phyloP scores from a whole-genome alignment of 2,113 vertebrate species.

The Kryptolebias marmoratus region DNA sequence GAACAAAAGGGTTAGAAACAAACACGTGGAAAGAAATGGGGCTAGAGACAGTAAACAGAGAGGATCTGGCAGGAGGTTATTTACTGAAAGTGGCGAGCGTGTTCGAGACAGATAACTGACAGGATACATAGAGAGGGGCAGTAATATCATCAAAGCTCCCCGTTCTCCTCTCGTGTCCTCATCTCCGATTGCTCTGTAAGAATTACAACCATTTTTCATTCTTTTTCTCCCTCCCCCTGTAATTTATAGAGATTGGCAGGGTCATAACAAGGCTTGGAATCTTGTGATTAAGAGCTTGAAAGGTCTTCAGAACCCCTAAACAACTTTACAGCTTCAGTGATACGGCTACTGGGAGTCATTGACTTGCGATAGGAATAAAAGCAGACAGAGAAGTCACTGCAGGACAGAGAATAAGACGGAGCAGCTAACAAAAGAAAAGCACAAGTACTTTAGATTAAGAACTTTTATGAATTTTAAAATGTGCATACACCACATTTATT shows the following conservation, averaged over 20 bases:
- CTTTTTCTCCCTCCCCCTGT: background rate
- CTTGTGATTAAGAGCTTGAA: constrained; percentile 21
- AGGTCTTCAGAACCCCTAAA: constrained; percentile 46
- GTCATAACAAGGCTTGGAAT: constrained; percentile 26
- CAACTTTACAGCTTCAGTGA: constrained; percentile 42
- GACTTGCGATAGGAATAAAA: constrained; percentile 35
- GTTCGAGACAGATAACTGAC: constrained; percentile 6
- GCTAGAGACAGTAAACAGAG: background rate
- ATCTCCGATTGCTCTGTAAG: background rate
- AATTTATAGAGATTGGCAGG: constrained; percentile 24
- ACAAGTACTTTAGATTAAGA: background rate
- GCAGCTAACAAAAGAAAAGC: background rate
- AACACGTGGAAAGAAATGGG: background rate
- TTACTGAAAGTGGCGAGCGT: background rate
- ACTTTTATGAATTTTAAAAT: constrained; percentile 14
- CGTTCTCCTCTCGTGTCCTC: background rate
- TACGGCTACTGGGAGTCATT: constrained; percentile 42
- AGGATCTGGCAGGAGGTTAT: background rate
- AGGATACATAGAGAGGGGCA: background rate
- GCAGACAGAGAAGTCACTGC: constrained; percentile 3
- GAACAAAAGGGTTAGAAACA: background rate
- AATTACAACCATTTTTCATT: background rate
- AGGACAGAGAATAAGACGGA: constrained; percentile 24
- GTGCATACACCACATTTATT: background rate
- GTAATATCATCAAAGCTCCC: background rate